A percentile compares a stretch with the other conserved stretches of the same genome.
phyloP scores from a whole-genome alignment of 2,888 invertebrate genomes.

The Trachelus tabidus region DNA sequence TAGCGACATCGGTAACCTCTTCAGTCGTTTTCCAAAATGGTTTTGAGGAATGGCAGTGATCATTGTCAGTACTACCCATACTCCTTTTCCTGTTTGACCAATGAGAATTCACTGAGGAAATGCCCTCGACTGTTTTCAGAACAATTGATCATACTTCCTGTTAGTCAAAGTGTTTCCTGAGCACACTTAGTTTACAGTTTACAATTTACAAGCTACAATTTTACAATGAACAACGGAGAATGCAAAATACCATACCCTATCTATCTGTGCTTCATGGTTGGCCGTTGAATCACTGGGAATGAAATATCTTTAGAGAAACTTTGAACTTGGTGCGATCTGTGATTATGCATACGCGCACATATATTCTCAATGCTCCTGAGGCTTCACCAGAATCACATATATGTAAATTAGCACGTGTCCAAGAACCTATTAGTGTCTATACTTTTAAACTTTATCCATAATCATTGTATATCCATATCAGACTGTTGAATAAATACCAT shows the following conservation, averaged over 20 bases:
- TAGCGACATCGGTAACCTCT: constrained; percentile 66
- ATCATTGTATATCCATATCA: constrained; percentile 44
- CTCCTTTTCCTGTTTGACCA: constrained; percentile 19
- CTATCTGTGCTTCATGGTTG: background rate
- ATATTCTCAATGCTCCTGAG: background rate
- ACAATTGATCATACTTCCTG: background rate
- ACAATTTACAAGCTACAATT: background rate
- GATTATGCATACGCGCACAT: background rate
- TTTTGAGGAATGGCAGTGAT: constrained; percentile 55
- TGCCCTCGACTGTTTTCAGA: background rate
- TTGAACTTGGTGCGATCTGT: background rate
- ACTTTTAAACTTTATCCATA: constrained; percentile 39
- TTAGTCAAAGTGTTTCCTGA: background rate
- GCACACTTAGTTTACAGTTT: background rate
- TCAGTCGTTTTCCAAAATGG: constrained; percentile 65
- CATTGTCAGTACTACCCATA: constrained; percentile 12
- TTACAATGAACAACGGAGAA: background rate
- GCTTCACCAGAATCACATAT: background rate
- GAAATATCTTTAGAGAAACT: background rate
- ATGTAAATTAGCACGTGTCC: background rate
- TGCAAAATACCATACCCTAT: background rate
- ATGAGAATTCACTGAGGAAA: constrained; percentile 16
- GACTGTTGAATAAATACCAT: constrained; percentile 48
- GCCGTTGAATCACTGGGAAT: background rate
- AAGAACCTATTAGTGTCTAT: constrained; percentile 10